Conservation (phyloP, 2,888 invertebrate species). For the Didymodactylos carnosus region DNA sequence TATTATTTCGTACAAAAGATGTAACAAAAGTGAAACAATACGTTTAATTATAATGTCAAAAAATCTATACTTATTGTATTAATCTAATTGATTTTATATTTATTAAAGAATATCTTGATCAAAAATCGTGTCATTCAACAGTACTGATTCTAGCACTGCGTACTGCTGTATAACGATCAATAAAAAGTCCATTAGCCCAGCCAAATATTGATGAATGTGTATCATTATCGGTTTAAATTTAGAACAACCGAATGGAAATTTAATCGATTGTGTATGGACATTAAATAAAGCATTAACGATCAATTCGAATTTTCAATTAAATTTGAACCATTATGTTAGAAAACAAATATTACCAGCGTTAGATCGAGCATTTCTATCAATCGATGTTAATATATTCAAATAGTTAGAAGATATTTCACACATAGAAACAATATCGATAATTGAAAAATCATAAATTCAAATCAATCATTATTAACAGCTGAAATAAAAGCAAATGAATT, state of each 20-base stretch:
- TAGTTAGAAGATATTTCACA: slow-evolving; percentile 42
- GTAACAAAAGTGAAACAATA: slow-evolving; percentile 58
- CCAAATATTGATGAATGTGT: slow-evolving; percentile 70
- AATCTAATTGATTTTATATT: slow-evolving; percentile 45
- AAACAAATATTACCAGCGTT: slow-evolving; percentile 72
- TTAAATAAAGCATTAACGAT: slow-evolving; percentile 50
- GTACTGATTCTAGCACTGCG: slow-evolving; percentile 3
- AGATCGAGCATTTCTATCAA: slow-evolving; percentile 60
- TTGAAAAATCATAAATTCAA: too few species aligned
- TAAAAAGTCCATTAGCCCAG: slow-evolving; percentile 47
- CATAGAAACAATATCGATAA: too few species aligned
- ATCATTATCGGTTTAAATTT: slow-evolving; percentile 52
- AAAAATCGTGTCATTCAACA: slow-evolving; percentile 48
- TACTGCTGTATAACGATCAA: neutral
- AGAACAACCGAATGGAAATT: slow-evolving; percentile 57
- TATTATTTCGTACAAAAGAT: slow-evolving; percentile 62
- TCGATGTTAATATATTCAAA: slow-evolving; percentile 59
- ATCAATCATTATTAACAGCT: neutral
- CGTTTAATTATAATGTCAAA: slow-evolving; percentile 45
- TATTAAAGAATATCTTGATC: slow-evolving; percentile 79
- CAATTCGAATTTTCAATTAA: slow-evolving; percentile 40
- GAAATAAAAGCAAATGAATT: neutral
- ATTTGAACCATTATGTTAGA: slow-evolving; percentile 71
- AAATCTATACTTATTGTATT: neutral
- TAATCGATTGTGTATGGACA: slow-evolving; percentile 59